Conservation (phyloP, 2,888 invertebrate species). For the Hedya salicella region DNA sequence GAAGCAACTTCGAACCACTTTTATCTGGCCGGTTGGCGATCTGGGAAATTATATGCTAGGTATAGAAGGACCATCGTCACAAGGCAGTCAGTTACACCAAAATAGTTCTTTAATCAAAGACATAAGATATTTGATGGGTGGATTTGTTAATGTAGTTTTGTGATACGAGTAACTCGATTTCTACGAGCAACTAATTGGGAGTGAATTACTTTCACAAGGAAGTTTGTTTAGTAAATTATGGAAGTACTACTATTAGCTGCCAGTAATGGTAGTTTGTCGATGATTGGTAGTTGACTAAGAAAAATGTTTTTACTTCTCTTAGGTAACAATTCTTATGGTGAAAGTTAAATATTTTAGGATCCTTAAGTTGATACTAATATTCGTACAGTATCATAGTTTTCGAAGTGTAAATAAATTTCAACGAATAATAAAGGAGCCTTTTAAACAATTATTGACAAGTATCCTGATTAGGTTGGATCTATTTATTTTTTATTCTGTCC, state of each 20-base stretch:
- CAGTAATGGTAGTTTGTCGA: conserved; percentile 4
- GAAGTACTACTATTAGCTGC: conserved; percentile 36
- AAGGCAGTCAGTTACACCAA: neutral
- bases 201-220: conserved; percentile 51
- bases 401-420: no score
- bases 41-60: conserved; percentile 66
- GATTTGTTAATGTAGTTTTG: neutral
- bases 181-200: conserved; percentile 54
- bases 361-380: neutral
- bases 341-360: neutral
- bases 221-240: conserved; percentile 45
- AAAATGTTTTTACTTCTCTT: neutral
- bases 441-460: no score
- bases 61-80: conserved; percentile 4
- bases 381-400: no score
- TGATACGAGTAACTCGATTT: conserved; percentile 57
- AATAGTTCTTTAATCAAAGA: neutral
- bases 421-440: no score
- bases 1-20: conserved; percentile 53
- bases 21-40: conserved; percentile 62
- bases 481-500: no score
- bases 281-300: neutral
- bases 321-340: neutral
- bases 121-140: neutral
- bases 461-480: no score